Evolutionary conservation across 2,797 vertebrate genomes (phyloP).

Genomic region (Lycodopsis pacificus): DNA sequence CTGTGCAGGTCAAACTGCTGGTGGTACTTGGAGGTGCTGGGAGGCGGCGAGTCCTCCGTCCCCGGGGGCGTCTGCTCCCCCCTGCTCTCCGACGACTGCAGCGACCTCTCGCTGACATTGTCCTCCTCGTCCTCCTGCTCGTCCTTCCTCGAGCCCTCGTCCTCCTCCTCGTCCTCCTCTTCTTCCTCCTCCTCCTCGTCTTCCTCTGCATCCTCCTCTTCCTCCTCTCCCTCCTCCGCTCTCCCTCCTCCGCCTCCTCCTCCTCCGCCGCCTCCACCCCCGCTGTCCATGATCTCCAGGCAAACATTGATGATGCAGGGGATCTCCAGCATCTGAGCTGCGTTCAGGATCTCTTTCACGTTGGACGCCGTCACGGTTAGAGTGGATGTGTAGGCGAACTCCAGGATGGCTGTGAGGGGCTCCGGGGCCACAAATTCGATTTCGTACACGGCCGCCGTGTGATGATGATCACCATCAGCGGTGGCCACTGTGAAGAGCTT

Average conservation of each 20-base stretch:
- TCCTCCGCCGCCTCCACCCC: conserved; percentile 80
- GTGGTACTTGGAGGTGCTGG: conserved; percentile 87
- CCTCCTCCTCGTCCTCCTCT: conserved; percentile 89
- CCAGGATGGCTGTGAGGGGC: conserved; percentile 95
- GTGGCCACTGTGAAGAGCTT: conserved; percentile 96
- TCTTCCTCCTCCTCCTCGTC: conserved; percentile 86
- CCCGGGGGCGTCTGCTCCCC: conserved; percentile 72
- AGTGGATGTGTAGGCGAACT: conserved; percentile 98
- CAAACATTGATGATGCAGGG: conserved; percentile 97
- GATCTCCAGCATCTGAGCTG: conserved; percentile 96
- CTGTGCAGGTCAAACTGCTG: conserved; percentile 59
- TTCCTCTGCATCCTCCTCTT: conserved; percentile 88
- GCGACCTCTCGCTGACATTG: conserved; percentile 87
- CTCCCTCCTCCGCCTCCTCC: conserved; percentile 80
- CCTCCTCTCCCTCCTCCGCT: conserved; percentile 82
- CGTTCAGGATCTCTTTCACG: conserved; percentile 94
- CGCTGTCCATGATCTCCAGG: conserved; percentile 96
- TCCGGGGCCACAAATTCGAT: conserved; percentile 97
- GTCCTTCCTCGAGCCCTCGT: conserved; percentile 84
- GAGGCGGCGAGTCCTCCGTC: conserved; percentile 79
- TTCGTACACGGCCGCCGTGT: conserved; percentile 88
- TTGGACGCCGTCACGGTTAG: conserved; percentile 96
- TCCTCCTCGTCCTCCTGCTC: conserved; percentile 89
- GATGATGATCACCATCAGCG: conserved; percentile 81
- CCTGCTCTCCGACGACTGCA: conserved; percentile 86